These are phyloP conservation scores for Heliconius hewitsoni DNA, from an alignment of 1,140 invertebrate genomes.

Conservation along the genomic window DNA sequence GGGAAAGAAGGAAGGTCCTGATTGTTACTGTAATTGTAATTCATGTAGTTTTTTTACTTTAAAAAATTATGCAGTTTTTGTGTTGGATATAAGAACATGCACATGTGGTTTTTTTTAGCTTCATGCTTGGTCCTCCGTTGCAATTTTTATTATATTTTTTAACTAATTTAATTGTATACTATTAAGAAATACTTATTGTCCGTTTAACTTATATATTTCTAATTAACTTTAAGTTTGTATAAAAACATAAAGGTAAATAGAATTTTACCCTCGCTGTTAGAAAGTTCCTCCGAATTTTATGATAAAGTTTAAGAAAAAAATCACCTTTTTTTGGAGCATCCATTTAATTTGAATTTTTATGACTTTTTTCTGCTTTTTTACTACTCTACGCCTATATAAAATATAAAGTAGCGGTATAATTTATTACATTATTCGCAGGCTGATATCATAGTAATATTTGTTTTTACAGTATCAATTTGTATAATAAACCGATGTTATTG, in stretches of 20 bases:
- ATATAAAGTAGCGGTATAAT: not conserved
- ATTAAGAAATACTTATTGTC: not conserved
- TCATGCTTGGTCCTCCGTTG: not conserved
- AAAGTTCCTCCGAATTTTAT: not conserved
- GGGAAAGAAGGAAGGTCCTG: not conserved
- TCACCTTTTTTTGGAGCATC: not conserved
- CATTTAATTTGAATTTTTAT: not conserved
- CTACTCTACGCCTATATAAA: not conserved
- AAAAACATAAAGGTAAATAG: not conserved
- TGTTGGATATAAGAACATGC: not conserved
- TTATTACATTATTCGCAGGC: not conserved
- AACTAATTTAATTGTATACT: not conserved
- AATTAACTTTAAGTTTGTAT: not conserved
- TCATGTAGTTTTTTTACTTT: not conserved
- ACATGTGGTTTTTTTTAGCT: not conserved
- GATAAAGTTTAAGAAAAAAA: not conserved
- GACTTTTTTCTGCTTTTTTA: not conserved
- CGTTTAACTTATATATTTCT: not conserved
- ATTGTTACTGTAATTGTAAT: not conserved
- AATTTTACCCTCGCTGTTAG: not conserved
- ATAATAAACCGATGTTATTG: not conserved
- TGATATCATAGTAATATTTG: not conserved
- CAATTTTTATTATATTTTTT: not conserved
- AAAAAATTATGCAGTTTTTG: not conserved
- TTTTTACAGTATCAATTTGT: not conserved